phyloP scores from a whole-genome alignment of 2,113 vertebrate species.

The Sardina pilchardus region DNA sequence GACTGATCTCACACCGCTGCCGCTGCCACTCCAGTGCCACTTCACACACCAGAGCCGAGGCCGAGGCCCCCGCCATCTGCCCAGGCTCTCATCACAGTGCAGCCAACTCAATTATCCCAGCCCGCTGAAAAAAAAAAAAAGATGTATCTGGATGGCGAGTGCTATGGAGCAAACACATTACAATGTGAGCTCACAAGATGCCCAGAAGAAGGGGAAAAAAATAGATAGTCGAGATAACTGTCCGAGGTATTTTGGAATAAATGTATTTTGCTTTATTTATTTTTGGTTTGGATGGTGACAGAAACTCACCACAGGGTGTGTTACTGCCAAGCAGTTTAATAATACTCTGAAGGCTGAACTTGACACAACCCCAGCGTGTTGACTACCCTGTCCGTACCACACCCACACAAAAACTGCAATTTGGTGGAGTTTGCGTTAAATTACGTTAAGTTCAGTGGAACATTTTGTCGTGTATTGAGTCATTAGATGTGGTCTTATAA shows the following conservation, averaged over 20 bases:
- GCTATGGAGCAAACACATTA: neutral
- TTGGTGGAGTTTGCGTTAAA: neutral
- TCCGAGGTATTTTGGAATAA: neutral
- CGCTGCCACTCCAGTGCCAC: neutral
- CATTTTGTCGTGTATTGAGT: neutral
- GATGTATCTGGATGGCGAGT: neutral
- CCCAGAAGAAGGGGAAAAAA: neutral
- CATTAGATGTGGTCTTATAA: constrained; percentile 9
- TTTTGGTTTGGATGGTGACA: constrained; percentile 4
- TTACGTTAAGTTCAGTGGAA: constrained; percentile 4
- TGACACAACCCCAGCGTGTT: constrained; percentile 3
- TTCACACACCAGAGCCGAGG: neutral
- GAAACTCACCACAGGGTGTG: neutral
- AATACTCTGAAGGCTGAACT: neutral
- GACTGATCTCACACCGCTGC: constrained; percentile 16
- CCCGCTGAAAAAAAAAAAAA: neutral
- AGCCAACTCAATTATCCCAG: constrained; percentile 15
- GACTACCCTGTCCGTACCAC: constrained; percentile 12
- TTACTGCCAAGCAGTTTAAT: neutral
- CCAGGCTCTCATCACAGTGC: neutral
- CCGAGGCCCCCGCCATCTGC: constrained; percentile 5
- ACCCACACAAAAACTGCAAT: neutral
- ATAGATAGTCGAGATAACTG: neutral
- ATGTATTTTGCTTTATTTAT: neutral
- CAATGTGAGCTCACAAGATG: neutral